Base-by-base conservation (phyloP, 1,140 invertebrate genomes). In the Bombus pyrosoma region DNA sequence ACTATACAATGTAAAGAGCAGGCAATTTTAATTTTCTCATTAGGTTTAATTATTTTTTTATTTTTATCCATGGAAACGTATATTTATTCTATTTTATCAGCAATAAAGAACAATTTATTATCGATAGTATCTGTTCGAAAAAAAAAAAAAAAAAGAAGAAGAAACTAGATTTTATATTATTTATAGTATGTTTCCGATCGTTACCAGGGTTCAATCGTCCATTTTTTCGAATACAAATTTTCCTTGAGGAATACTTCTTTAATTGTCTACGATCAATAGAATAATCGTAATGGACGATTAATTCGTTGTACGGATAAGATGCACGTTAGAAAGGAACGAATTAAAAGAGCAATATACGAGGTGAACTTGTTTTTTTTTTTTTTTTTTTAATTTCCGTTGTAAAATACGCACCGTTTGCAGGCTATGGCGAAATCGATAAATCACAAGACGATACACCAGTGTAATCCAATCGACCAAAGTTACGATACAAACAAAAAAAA, bases 391-490 rank as follows among this genome's bases (percentile, higher is more conserved):
- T 32, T 28, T n/a, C 5, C 12, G 4, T 72, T 72, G 25, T 15
- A 41, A 72, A 72, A 41, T 15, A 43, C 39, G 8, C n/a, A 43
- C n/a, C 22, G 28, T 32, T 22, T 18, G 43, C 10, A 34, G 6
- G 22, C 18, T 13, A 53, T 15, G 34, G 22, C 12, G 73, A 53
- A 75, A 75, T 47, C 6, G n/a, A 47, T 43, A 15, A 43, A 43
- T 75, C 18, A 53, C 22, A 34, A 75, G 15, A 15, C 73, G 18
- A 34, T 25, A 75, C 32, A 43, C 22, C 37, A 25, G n/a, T 25
- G n/a, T 47, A 47, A 43, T 74, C 41, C 72, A 74, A 47, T 74
- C 41, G 72, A 74, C 41, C 72, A 74, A 74, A 41, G 41, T 74
- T 32, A 47, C 18, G 72, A 47, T 32, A 47, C 28, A 18, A 71